Percentiles rank a stretch among this genome's conserved stretches.
phyloP scores from a whole-genome alignment of 2,888 invertebrate genomes.

The Aplocera efformata region DNA sequence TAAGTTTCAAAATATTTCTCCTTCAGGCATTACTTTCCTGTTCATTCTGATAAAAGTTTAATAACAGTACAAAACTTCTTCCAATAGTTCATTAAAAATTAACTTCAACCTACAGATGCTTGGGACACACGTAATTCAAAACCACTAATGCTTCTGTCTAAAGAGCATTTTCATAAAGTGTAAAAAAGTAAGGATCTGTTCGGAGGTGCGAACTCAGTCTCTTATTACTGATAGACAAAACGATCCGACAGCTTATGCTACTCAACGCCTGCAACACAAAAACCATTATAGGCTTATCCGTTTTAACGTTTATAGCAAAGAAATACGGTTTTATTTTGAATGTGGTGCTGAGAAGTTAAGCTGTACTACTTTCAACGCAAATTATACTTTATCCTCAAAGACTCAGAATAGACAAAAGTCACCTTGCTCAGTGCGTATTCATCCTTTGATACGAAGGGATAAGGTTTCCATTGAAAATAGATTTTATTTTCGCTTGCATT shows the following conservation, averaged over 20 bases:
- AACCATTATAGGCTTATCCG: slow-evolving; percentile 21
- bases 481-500: slow-evolving; percentile 55
- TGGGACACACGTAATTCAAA: slow-evolving; percentile 47
- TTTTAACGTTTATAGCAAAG: slow-evolving; percentile 39
- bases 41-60: slow-evolving; percentile 19
- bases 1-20: slow-evolving; percentile 32
- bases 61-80: slow-evolving; percentile 17
- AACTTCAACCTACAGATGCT: slow-evolving; percentile 19
- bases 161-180: slow-evolving; percentile 60
- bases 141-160: slow-evolving; percentile 43
- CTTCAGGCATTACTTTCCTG: slow-evolving; percentile 17
- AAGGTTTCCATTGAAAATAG: slow-evolving; percentile 39
- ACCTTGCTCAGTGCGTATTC: slow-evolving; percentile 45
- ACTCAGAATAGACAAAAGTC: slow-evolving; percentile 74
- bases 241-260: slow-evolving; percentile 65
- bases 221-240: slow-evolving; percentile 56
- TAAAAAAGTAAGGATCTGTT: slow-evolving; percentile 68
- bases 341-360: slow-evolving; percentile 36
- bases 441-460: slow-evolving; percentile 47
- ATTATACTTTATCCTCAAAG: slow-evolving; percentile 71
- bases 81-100: slow-evolving; percentile 24
- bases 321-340: slow-evolving; percentile 43
- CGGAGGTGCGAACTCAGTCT: slow-evolving; percentile 72
- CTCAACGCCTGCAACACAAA: slow-evolving; percentile 49
- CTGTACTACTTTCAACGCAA: slow-evolving; percentile 44